Conservation (phyloP, 2,797 vertebrate genomes). For the Botia kubotai region DNA sequence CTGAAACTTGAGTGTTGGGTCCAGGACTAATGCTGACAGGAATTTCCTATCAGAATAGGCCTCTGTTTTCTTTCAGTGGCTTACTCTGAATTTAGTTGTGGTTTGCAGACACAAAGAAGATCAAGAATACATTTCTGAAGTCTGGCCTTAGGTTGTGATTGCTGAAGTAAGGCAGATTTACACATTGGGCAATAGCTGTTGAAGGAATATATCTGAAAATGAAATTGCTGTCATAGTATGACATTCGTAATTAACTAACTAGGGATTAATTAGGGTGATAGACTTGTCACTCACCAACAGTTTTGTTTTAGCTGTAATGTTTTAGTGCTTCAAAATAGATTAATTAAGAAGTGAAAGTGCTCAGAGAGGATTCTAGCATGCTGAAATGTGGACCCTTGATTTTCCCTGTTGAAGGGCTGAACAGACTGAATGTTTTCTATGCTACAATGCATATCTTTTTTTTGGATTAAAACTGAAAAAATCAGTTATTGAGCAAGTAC, state of each 20-base stretch:
- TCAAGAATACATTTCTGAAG: constrained; percentile 12
- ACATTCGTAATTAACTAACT: background rate
- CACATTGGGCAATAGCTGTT: background rate
- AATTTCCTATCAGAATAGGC: constrained; percentile 11
- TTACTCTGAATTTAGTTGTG: background rate
- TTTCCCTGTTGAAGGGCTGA: no score
- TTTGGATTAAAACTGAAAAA: no score
- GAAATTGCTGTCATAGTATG: no score
- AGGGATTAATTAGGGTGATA: background rate
- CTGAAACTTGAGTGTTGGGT: constrained; percentile 50
- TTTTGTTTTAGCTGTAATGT: background rate
- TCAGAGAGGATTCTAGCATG: no score
- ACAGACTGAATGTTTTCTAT: no score
- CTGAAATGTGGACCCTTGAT: no score
- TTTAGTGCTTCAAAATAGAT: no score
- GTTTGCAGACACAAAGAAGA: constrained; percentile 5
- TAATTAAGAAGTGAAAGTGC: no score
- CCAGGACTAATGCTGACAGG: constrained; percentile 21
- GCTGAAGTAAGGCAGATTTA: constrained; percentile 5
- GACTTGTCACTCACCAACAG: background rate
- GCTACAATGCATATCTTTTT: no score
- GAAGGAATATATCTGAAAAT: background rate
- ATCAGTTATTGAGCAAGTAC: no score
- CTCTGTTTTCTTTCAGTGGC: background rate
- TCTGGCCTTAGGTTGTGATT: constrained; percentile 13